These are phyloP conservation scores for Palythoa grandiflora DNA, from an alignment of 92 coral and sea anemone species.

Conservation along the genomic window DNA sequence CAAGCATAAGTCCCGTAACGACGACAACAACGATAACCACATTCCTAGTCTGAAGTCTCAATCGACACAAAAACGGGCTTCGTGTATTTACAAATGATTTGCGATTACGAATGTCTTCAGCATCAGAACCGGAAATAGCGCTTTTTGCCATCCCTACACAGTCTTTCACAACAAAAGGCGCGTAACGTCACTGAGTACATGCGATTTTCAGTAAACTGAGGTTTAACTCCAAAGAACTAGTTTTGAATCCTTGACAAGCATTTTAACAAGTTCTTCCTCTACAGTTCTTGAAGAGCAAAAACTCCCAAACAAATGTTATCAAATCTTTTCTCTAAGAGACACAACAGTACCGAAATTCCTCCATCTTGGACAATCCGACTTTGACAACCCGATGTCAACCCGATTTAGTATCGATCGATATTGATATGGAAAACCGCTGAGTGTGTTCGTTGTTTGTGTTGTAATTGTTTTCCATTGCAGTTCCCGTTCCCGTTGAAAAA, in stretches of 20 bases:
- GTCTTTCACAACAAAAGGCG: not conserved
- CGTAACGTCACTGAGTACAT: not conserved
- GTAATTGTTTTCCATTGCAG: too few relatives aligned
- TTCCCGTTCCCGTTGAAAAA: not conserved
- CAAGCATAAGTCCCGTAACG: conserved; percentile 66
- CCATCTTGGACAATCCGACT: conserved; percentile 6
- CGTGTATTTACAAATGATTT: conserved; percentile 40
- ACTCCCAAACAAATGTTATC: not conserved
- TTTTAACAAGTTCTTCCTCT: not conserved
- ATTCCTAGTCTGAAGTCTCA: conserved; percentile 76
- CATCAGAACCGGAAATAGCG: conserved; percentile 36
- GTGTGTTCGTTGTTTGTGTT: not conserved
- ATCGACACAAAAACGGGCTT: conserved; percentile 41
- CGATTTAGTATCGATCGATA: conserved; percentile 18
- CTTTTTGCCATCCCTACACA: not conserved
- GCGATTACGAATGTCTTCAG: conserved; percentile 38
- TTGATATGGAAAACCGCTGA: conserved; percentile 29
- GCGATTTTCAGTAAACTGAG: not conserved
- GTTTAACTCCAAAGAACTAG: not conserved
- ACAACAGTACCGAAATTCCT: not conserved
- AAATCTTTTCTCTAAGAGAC: not conserved
- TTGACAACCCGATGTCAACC: too few relatives aligned
- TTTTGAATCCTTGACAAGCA: not conserved
- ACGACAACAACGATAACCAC: conserved; percentile 70
- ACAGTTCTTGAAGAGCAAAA: not conserved